A percentile compares a stretch with the other conserved stretches of the same genome.
These are phyloP conservation scores for Dermatemys mawii DNA, from an alignment of 2,113 vertebrate genomes.

Conservation along the genomic window DNA sequence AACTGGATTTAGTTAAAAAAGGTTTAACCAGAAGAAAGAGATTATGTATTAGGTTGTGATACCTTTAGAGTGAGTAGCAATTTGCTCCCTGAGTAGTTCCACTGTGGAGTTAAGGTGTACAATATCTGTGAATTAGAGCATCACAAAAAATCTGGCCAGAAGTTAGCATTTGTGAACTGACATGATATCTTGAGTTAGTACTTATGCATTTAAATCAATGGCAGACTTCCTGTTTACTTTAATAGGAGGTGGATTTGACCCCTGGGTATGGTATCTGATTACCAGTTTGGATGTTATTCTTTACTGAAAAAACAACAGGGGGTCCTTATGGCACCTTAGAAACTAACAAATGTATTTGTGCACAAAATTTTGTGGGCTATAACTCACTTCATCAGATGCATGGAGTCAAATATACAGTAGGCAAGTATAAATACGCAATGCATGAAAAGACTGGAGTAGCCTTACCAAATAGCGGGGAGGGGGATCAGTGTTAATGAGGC, in stretches of 20 bases:
- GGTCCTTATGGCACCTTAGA: no score
- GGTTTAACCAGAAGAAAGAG: background rate
- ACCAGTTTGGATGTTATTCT: background rate
- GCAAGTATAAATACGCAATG: no score
- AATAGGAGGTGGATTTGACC: background rate
- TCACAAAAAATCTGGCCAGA: background rate
- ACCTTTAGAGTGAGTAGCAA: background rate
- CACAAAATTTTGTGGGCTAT: no score
- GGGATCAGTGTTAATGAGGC: no score
- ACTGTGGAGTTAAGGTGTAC: background rate
- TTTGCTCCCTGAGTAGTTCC: background rate
- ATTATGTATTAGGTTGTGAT: rapidly evolving
- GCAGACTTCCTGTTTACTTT: background rate
- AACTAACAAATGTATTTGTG: no score
- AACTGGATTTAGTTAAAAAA: background rate
- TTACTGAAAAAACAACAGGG: background rate
- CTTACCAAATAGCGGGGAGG: no score
- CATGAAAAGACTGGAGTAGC: no score
- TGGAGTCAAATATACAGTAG: no score
- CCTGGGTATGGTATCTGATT: background rate
- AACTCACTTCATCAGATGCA: no score
- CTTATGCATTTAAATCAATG: background rate
- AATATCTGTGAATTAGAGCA: background rate
- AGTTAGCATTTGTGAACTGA: background rate
- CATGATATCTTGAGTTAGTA: background rate